Base-by-base conservation (phyloP, 2,797 vertebrate genomes). In the Manis javanica region DNA sequence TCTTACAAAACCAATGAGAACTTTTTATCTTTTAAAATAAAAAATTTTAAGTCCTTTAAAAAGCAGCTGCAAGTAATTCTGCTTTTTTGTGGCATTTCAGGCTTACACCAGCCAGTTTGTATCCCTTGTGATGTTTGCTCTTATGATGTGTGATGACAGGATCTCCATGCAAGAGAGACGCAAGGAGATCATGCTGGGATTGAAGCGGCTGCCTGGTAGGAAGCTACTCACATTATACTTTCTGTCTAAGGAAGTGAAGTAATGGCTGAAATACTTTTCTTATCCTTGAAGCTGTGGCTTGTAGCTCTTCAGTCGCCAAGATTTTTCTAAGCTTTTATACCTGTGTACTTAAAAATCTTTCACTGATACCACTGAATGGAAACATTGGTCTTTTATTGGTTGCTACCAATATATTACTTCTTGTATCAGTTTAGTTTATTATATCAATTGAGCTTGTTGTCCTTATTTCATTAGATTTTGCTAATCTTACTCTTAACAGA, bases 101-200 rank as follows among this genome's bases (percentile, higher is more conserved):
- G 99, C 99, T 29, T 99, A 99, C 92, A 99, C 99, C 94, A 99
- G 99, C 98, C 99, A 99, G 98, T 99, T 99, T 88, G 99, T 99
- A 94, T 99, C 99, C 6, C 98, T 99, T 55, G 99, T 99, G 98
- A 99, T 99, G 99, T 99, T 99, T 95, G 99, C 99, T 0, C 99
- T 99, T 77, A 98, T 99, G 99, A 99, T 99, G 99, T 99, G 99
- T 2, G 99, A 99, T 2, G 99, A 99, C 98, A 98, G 99, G 84
- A 99, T 99, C 97, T 99, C 99, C 37, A 98, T 99, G 99, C 99
- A 99, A 98, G 99, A 99, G n/a, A 98, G 99, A 93, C 99, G 99
- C 34, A 99, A 99, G 97, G 99, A 99, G 96, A 99, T 99, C 97
- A 99, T 99, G 98, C 98, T 99, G 31, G 99, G 99, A 3, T 98